phyloP scores from a whole-genome alignment of 1,140 invertebrate species.

The Neodiprion pinetum region DNA sequence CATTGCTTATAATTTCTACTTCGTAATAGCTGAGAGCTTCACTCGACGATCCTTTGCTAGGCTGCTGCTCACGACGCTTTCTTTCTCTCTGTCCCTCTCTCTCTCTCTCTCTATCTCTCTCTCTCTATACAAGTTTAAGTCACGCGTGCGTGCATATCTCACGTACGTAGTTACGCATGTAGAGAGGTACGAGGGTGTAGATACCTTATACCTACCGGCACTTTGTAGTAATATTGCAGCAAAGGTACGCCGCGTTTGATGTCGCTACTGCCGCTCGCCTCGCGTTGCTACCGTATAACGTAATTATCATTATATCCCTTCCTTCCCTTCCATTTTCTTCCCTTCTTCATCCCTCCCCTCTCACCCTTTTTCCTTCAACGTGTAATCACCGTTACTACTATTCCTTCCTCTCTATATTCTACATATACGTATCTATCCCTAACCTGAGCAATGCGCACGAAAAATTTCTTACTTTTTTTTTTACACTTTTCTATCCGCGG shows the following conservation, averaged over 20 bases:
- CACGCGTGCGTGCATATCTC: too few relatives aligned
- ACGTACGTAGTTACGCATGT: too few relatives aligned
- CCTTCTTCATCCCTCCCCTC: conserved; percentile 3
- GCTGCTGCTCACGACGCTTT: not conserved
- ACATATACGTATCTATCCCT: not conserved
- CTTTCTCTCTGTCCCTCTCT: not conserved
- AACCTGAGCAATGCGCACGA: not conserved
- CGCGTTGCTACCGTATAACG: conserved; percentile 22
- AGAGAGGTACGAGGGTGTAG: too few relatives aligned
- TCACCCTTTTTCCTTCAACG: not conserved
- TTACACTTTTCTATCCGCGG: not conserved
- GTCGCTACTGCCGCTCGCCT: conserved; percentile 17
- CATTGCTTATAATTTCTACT: too few relatives aligned
- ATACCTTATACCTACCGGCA: conserved; percentile 31
- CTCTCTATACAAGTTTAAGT: too few relatives aligned
- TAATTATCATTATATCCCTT: conserved; percentile 37
- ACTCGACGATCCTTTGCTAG: too few relatives aligned
- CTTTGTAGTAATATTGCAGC: conserved; percentile 37
- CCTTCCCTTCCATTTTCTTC: not conserved
- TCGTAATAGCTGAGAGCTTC: too few relatives aligned
- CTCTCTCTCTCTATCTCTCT: too few relatives aligned
- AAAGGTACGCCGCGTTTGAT: conserved; percentile 45
- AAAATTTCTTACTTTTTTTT: not conserved
- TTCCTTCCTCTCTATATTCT: conserved; percentile 8
- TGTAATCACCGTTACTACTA: not conserved